Evolutionary conservation across 2,113 vertebrate genomes (phyloP), one percentile per base, ranked within the genome.

Genomic region (Pungitius pungitius): DNA sequence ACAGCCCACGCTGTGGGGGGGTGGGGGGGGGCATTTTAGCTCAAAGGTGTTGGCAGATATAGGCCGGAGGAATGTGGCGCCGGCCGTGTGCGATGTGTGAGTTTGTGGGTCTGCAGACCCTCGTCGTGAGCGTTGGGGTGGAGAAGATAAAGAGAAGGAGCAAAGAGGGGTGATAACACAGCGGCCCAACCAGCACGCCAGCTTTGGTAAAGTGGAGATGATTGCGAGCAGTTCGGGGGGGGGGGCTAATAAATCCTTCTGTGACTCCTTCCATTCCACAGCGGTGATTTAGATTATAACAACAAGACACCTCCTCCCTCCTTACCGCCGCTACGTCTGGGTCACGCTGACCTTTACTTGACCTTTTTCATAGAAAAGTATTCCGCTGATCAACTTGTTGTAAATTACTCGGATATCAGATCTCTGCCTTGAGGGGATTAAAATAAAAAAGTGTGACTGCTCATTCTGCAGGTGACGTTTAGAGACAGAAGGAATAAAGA

Each of bases 31-130:
- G 83, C 90, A 87, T 83, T 88, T 88, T 92, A 90, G 92, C 92
- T 77, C 87, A 86, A 90, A 93, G 92, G 93, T 93, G 93, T 92
- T 94, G 93, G 92, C 93, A 94, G 93, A 94, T 87, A 82, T 86
- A 88, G 82, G 83, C 84, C 20, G 57, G 40, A 90, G 91, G 92
- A 93, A 93, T 90, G 90, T 86, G 85, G 88, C 81, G 87, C 80
- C 90, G 87, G 91, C 84, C 57, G 81, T 69, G 81, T 78, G 81
- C 83, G 66, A 56, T 66, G 17, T 5, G 33, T 71, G 69, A 89
- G 82, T 75, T 80, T 64, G 59, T 59, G 37, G 62, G 77, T 51
- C 84, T 84, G 83, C 81, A 77, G 86, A 72, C 88, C 87, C 90
- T 91, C 89, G 91, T 93, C 90, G n/a, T n/a, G n/a, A n/a, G n/a